Evolutionary conservation across 2,888 invertebrate genomes (phyloP), one percentile per base, ranked within the genome.

Genomic region (Nemapogon koenigi): DNA sequence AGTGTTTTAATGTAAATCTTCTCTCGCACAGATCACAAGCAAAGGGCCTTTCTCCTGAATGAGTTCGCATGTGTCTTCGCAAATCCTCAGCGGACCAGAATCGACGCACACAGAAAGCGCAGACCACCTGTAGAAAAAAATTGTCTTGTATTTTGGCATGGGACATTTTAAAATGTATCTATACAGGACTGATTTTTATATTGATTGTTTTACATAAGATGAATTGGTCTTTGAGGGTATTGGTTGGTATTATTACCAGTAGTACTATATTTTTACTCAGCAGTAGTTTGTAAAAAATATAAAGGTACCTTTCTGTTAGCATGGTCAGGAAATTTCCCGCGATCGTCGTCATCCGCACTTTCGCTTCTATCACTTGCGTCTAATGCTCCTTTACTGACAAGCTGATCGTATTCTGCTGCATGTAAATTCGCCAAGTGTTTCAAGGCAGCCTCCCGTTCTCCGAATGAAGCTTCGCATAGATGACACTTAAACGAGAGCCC

Each of bases 21-120:
- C 94, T 83, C 25, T 89, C 75, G 64, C 96, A 96, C 29, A 94
- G 87, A 62, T 94, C 92, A 59, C 95, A 96, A 41, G 91, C 90
- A 62, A 94, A 96, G 0, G 95, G 95, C 1, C 94, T 76, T 58
- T 95, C 95, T 0, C 94, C 94, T 0, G 92, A 91, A 62, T 97
- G 96, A 0, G 94, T 95, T 14, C 94, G 81, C 93, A 96, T 95
- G 66, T 97, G 97, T 0, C 95, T 85, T 0, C 95, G 83, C 3
- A 96, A 76, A 63, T 97, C 96, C 61, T 96, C 95, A 0, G 94
- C 91, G 0, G 95, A 95, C 94, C 94, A 95, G 73, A 96, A 96
- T 32, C 94, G 87, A 43, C 95, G 89, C 59, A 94, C 83, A 63
- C 96, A 97, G 57, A 96, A 93, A 0, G 94, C 94, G 62, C 96